These are phyloP conservation scores for Noctua fimbriata DNA, from an alignment of 2,888 invertebrate genomes.

Conservation along the genomic window DNA sequence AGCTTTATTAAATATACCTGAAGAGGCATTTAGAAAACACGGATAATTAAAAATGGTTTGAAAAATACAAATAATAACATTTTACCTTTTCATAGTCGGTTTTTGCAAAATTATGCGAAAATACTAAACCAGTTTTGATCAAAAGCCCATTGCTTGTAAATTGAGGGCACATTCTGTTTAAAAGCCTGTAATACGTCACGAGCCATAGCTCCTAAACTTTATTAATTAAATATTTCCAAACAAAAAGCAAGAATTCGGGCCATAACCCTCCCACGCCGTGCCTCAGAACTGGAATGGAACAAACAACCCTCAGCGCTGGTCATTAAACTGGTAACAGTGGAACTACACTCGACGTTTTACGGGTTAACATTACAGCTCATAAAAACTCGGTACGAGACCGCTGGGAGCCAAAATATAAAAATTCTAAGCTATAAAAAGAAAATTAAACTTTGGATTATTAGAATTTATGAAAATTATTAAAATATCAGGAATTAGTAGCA, in stretches of 20 bases:
- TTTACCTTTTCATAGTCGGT: not conserved
- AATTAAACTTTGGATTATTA: conserved; percentile 34
- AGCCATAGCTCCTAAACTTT: conserved; percentile 49
- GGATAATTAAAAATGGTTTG: not conserved
- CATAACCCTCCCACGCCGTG: conserved; percentile 51
- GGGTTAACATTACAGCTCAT: conserved; percentile 55
- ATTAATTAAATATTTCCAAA: conserved; percentile 62
- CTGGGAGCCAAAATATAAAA: conserved; percentile 44
- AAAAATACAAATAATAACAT: not conserved
- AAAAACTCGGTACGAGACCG: conserved; percentile 51
- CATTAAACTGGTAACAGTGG: conserved; percentile 59
- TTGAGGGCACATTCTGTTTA: conserved; percentile 37
- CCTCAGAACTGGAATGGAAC: conserved; percentile 53
- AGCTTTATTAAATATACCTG: conserved; percentile 4
- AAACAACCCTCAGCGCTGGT: conserved; percentile 56
- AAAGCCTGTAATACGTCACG: conserved; percentile 30
- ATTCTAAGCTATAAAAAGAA: conserved; percentile 35
- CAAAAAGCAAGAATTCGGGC: conserved; percentile 54
- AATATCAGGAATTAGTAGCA: not conserved
- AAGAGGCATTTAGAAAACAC: not conserved
- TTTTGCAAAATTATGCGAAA: not conserved
- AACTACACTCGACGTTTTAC: conserved; percentile 61
- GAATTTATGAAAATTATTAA: conserved; percentile 26
- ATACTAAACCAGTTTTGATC: conserved; percentile 12
- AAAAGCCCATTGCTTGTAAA: conserved; percentile 20